Base-by-base conservation (phyloP, 2,113 vertebrate genomes). In the Oreocharis arfaki region DNA sequence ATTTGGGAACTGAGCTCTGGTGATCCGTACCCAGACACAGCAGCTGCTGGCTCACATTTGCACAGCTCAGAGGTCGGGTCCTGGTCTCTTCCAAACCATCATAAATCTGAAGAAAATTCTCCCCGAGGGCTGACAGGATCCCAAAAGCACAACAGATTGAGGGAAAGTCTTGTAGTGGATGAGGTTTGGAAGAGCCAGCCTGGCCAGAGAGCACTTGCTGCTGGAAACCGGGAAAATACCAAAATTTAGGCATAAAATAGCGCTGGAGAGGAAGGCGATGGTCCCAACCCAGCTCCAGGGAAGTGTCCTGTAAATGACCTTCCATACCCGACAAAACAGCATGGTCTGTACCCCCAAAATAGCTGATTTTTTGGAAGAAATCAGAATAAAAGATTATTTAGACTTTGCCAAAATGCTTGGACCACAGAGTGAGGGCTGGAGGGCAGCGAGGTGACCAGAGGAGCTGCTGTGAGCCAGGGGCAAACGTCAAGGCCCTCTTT, bases 401-500 rank as follows among this genome's bases (percentile, higher is more conserved):
- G 6, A 26, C 59, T 44, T 55, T 55, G 19, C 33, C 24, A 32
- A 57, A 56, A 22, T 35, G 47, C 46, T 59, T 15, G 39, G 39
- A 6, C 7, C n/a, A 37, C 52, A 14, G n/a, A n/a, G n/a, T n/a
- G n/a, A n/a, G n/a, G 26, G 53, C 10, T 15, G 69, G 52, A 46
- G 35, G 59, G 41, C 60, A 75, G 44, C 0, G 2, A 84, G 78
- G 68, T 70, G 81, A 71, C 39, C 56, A 37, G 32, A 41, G 50
- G 26, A 60, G 11, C 49, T 53, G n/a, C 57, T 59, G 26, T 6
- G 24, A 65, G 68, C 87, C 53, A 27, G 32, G 92, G 82, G 70
- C 92, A 81, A 96, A 77, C 11, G 26, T 65, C 87, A 92, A 82
- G 78, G 84, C 24, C 44, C 24, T 79, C 87, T 92, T 77, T 87